Evolutionary conservation across 2,888 invertebrate genomes (phyloP), one percentile per base, ranked within the genome.

Genomic region (Aphidius colemani): DNA sequence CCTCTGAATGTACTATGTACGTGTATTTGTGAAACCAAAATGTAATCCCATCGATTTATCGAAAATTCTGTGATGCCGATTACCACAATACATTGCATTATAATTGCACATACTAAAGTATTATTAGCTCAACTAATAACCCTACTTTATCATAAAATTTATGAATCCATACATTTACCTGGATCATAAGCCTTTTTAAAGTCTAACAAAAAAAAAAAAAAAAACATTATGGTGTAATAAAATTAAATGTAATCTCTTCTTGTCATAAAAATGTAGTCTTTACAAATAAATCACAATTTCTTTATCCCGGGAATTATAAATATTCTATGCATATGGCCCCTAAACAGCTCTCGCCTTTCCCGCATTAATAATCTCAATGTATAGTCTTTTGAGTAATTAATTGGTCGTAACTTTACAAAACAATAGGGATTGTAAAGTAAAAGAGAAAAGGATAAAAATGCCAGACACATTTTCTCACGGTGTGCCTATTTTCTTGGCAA

Each of bases 1-100:
- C 69, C 61, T 66, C 71, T 66, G 67, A 64, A 63, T 68, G n/a
- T 9, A 66, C 60, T 60, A 60, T 78, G 75, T 30, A 30, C 30
- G 30, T 30, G 30, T 30, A 30, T 30, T 30, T 30, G 30, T 30
- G 30, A 30, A 30, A 30, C 30, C 30, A 30, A 30, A 30, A 30
- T 30, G 30, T 30, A 78, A 55, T 75, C 73, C 75, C 66, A 66
- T 71, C 69, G 74, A 75, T 78, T 74, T 72, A 73, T 74, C 68
- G 69, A 57, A 44, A 59, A 58, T 66, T 68, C 61, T 68, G 61
- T 68, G 73, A 74, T 77, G 73, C 77, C 71, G 74, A 73, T 78
- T 78, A 75, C 59, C 64, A 63, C 45, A 60, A 69, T 66, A 67
- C 70, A 68, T 62, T 66, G 68, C 69, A 74, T 72, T 68, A 67